These are phyloP conservation scores for Drosophila sechellia DNA, from an alignment of 1,140 invertebrate genomes.

Conservation along the genomic window DNA sequence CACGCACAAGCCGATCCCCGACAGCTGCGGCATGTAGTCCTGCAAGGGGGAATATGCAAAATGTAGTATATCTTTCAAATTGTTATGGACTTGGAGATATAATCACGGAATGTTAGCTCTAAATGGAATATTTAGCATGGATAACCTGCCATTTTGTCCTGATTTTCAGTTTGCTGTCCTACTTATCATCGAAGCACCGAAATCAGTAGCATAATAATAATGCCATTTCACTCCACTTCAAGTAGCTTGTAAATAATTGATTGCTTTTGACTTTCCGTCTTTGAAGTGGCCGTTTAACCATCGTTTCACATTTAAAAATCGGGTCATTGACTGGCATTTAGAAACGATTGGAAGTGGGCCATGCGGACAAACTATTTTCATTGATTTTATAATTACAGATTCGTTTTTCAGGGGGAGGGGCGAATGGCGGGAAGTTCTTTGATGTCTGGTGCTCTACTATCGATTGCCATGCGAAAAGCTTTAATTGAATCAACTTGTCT, in stretches of 20 bases:
- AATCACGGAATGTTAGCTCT: no score
- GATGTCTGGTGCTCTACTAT: constrained; percentile 20
- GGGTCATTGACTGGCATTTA: constrained; percentile 28
- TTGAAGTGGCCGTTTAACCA: constrained; percentile 8
- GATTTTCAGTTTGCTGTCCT: background rate
- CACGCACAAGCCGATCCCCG: constrained; percentile 87
- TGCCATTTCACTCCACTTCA: background rate
- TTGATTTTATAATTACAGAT: constrained; percentile 61
- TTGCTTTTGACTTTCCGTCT: background rate
- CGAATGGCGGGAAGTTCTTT: background rate
- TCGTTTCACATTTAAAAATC: constrained; percentile 4
- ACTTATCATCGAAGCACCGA: background rate
- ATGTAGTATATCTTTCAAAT: no score
- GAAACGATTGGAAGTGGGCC: background rate
- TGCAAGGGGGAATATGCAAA: constrained; percentile 64
- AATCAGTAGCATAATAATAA: background rate
- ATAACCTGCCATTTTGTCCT: background rate
- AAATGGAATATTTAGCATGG: no score
- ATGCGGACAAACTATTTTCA: constrained; percentile 1
- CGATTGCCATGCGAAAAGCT: constrained; percentile 36
- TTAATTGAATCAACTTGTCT: constrained; percentile 68
- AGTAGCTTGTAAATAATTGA: constrained; percentile 10
- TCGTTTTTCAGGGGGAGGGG: background rate
- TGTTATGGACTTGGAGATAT: no score
- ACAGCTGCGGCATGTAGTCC: constrained; percentile 85